Conservation (phyloP, 2,888 invertebrate species). For the Drosophila ezoana region DNA sequence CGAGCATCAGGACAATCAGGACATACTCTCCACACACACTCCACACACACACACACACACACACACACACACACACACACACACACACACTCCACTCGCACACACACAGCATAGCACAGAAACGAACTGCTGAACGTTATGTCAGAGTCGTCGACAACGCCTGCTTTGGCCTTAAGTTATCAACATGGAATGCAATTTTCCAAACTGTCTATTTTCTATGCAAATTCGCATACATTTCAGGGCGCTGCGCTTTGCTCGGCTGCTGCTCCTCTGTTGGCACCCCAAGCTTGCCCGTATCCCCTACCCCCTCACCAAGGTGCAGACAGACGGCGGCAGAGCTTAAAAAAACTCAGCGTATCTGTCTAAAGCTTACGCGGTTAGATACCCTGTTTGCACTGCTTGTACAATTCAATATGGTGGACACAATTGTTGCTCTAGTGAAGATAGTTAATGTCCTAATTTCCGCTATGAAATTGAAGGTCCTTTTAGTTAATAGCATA, state of each 20-base stretch:
- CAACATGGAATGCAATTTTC: conserved; percentile 80
- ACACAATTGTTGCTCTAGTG: too few relatives aligned
- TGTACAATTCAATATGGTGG: too few relatives aligned
- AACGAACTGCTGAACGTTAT: conserved; percentile 17
- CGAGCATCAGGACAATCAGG: conserved; percentile 26
- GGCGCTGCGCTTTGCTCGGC: conserved; percentile 39
- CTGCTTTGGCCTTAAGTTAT: conserved; percentile 74
- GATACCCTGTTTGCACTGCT: neutral
- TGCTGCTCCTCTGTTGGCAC: conserved; percentile 5
- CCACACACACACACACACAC: neutral
- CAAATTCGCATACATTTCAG: conserved; percentile 75
- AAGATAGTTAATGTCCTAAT: too few relatives aligned
- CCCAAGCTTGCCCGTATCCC: neutral
- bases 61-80: neutral
- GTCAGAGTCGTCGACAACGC: conserved; percentile 42
- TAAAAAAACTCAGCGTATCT: conserved; percentile 6
- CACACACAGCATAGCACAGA: neutral
- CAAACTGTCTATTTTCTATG: conserved; percentile 80
- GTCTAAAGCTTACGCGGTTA: neutral
- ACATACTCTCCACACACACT: conserved; percentile 15
- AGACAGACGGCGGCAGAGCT: conserved; percentile 35
- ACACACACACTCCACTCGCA: neutral
- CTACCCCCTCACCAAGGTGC: conserved; percentile 29
- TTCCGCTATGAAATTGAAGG: too few relatives aligned
- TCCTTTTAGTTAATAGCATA: too few relatives aligned